Conservation (phyloP, 2,113 vertebrate species). For the Gymnocephalus cernua region DNA sequence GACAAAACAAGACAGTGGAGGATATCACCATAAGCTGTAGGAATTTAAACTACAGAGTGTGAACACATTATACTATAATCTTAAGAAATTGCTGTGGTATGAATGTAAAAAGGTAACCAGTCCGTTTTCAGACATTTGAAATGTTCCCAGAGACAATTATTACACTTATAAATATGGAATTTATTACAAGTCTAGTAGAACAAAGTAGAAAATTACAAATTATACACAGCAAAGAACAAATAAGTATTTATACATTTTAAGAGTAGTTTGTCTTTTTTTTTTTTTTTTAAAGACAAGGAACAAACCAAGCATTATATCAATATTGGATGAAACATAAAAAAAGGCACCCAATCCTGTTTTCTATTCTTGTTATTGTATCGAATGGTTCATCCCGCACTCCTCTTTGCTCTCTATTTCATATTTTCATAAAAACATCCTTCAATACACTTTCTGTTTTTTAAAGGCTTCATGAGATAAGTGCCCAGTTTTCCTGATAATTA, state of each 20-base stretch:
- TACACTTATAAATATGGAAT: constrained; percentile 65
- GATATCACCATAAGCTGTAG: not conserved
- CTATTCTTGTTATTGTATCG: constrained; percentile 3
- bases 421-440: constrained; percentile 45
- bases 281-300: not conserved
- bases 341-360: constrained; percentile 45
- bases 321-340: constrained; percentile 51
- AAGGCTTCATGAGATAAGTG: not conserved
- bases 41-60: not conserved
- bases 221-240: constrained; percentile 54
- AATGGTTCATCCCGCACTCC: not conserved
- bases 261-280: constrained; percentile 22
- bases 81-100: not conserved
- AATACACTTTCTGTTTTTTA: not conserved
- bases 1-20: not conserved
- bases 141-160: constrained; percentile 12
- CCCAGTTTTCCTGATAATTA: constrained; percentile 16
- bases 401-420: not conserved
- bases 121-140: constrained; percentile 4
- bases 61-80: not conserved
- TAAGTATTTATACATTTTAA: constrained; percentile 57
- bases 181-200: constrained; percentile 71
- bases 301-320: constrained; percentile 39
- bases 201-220: constrained; percentile 62
- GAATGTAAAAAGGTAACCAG: not conserved